Conservation (phyloP, 2,113 vertebrate genomes). For the Dolichotis patagonum region DNA sequence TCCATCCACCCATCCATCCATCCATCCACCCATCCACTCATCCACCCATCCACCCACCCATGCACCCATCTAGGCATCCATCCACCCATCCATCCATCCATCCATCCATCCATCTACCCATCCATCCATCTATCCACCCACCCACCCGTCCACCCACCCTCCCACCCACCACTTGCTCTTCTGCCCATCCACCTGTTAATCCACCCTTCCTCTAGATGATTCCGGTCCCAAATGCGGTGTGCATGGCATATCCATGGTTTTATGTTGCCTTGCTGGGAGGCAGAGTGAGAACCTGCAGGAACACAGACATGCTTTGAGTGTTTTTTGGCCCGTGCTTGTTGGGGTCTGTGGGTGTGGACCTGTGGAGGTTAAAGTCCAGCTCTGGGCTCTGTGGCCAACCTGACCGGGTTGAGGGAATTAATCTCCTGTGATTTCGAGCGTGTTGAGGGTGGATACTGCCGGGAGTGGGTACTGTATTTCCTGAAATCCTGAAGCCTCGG, state of each 20-base stretch:
- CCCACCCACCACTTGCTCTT: neutral
- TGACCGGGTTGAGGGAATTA: neutral
- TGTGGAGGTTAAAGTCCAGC: neutral
- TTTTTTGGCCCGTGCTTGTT: neutral
- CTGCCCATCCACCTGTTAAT: too few relatives aligned
- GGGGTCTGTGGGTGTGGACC: rapidly evolving
- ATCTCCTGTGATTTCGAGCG: neutral
- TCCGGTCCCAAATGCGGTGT: too few relatives aligned
- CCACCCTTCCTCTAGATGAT: neutral
- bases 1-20: too few relatives aligned
- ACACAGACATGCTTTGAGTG: neutral
- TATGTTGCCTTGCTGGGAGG: neutral
- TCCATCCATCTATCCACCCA: neutral
- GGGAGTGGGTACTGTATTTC: neutral
- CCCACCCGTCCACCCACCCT: too few relatives aligned
- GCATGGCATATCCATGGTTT: neutral
- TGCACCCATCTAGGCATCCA: too few relatives aligned
- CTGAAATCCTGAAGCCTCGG: neutral
- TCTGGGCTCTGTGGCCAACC: rapidly evolving
- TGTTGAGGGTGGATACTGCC: neutral
- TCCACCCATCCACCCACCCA: too few relatives aligned
- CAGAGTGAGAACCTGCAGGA: neutral
- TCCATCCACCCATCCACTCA: too few relatives aligned
- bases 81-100: too few relatives aligned
- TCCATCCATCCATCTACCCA: too few relatives aligned